Evolutionary conservation across 2,113 vertebrate genomes (phyloP), one percentile per base, ranked within the genome.

Genomic region (Cariama cristata): DNA sequence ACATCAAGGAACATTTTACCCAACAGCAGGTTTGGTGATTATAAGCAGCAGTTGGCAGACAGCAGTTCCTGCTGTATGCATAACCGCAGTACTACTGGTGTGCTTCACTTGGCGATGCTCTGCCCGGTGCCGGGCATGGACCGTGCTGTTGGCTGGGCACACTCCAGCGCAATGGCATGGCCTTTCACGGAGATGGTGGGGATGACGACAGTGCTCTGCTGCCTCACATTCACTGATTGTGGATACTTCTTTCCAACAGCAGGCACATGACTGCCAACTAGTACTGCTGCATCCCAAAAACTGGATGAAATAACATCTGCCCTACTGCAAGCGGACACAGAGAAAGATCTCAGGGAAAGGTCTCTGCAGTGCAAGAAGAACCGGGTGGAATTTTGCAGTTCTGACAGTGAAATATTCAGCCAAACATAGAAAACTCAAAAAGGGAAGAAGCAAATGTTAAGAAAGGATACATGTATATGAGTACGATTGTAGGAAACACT

Each of bases 151-250:
- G 2, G 30, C n/a, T 30, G 52, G 66, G 47, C 15, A 8, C 20
- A 0, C 40, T 33, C 40, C 53, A 9, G 59, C 4, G 0, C 0
- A 0, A 1, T 12, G 53, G 47, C 23, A 20, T 1, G 27, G 15
- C n/a, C n/a, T 12, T 40, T 20, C 3, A 0, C 28, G 58, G 38
- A 19, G 55, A 2, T 4, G 12, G 6, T 27, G 55, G 24, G 42
- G 55, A 32, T 24, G 62, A 8, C 10, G 59, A 4, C 4, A 11
- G 35, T 0, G 14, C 33, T 44, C 40, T 63, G 62, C 68, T 52
- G 18, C 56, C n/a, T 42, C 20, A 2, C 3, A 0, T 9, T 38
- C 18, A 2, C 35, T 18, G 47, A 2, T 2, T 21, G 73, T 4
- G 11, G 35, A 8, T 42, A 1, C 21, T 38, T 35, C 49, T 47